These are phyloP conservation scores for Malurus alboscapulatus DNA, from an alignment of 2,113 vertebrate species.

Conservation along the genomic window DNA sequence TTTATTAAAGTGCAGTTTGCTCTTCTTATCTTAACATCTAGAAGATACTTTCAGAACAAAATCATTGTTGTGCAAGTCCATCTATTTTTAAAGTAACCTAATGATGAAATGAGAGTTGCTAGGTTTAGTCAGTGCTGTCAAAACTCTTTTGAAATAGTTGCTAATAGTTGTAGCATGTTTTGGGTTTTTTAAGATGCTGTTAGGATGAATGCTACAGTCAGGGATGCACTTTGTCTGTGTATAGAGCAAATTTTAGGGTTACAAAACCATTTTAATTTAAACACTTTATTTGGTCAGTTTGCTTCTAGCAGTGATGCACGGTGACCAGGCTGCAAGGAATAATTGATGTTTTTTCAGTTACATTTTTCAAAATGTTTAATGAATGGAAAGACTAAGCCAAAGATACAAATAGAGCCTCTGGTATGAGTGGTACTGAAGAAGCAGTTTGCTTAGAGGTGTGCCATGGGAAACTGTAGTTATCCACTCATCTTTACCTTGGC, in stretches of 20 bases:
- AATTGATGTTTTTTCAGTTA: neutral
- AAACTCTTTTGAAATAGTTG: neutral
- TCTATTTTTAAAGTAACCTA: neutral
- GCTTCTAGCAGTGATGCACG: neutral
- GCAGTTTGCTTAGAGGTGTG: neutral
- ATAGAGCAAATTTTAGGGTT: neutral
- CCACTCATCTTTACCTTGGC: neutral
- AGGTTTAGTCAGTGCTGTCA: neutral
- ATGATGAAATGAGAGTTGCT: neutral
- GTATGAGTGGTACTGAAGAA: neutral
- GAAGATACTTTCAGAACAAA: neutral
- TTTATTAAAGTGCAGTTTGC: slow-evolving; percentile 5
- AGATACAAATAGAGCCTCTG: neutral
- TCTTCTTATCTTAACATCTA: neutral
- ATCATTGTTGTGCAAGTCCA: neutral
- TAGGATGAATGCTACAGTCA: neutral
- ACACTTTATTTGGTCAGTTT: neutral
- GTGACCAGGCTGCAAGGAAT: neutral
- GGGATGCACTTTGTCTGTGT: neutral
- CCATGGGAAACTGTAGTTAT: neutral
- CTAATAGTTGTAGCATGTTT: neutral
- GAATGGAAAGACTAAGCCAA: neutral
- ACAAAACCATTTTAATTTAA: neutral
- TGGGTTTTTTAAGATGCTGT: neutral
- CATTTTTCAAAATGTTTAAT: neutral